Evolutionary conservation across 2,888 invertebrate species (phyloP).

Genomic region (Eumerus sabulonum): DNA sequence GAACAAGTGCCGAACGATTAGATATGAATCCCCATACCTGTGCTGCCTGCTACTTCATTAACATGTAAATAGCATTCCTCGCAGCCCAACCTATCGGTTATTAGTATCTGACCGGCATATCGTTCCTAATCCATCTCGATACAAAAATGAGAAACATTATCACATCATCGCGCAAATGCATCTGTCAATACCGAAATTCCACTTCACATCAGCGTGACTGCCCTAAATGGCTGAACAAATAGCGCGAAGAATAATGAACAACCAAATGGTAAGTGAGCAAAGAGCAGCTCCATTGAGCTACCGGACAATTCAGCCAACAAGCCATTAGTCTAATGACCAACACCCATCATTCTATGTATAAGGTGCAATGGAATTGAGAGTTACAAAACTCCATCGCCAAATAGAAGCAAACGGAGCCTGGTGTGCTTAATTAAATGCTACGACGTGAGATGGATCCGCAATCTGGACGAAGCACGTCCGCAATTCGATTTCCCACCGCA

Average conservation of each 20-base stretch:
- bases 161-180: background rate
- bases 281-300: too few species aligned
- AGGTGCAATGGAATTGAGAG: background rate
- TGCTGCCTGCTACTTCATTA: background rate
- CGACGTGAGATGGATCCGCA: constrained; percentile 4
- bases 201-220: too few species aligned
- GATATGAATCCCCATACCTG: background rate
- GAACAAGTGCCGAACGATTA: constrained; percentile 2
- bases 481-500: background rate
- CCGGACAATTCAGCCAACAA: background rate
- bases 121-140: background rate
- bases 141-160: background rate
- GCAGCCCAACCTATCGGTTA: background rate
- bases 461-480: background rate
- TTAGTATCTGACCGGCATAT: background rate
- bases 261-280: too few species aligned
- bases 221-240: background rate
- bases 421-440: background rate
- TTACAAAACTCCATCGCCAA: background rate
- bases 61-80: background rate
- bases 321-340: constrained; percentile 6
- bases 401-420: background rate
- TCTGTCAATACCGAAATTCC: background rate
- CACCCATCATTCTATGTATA: constrained; percentile 2
- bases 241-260: too few species aligned